Evolutionary conservation across 1,140 invertebrate species (phyloP).

Genomic region (Bombus sibiricus): DNA sequence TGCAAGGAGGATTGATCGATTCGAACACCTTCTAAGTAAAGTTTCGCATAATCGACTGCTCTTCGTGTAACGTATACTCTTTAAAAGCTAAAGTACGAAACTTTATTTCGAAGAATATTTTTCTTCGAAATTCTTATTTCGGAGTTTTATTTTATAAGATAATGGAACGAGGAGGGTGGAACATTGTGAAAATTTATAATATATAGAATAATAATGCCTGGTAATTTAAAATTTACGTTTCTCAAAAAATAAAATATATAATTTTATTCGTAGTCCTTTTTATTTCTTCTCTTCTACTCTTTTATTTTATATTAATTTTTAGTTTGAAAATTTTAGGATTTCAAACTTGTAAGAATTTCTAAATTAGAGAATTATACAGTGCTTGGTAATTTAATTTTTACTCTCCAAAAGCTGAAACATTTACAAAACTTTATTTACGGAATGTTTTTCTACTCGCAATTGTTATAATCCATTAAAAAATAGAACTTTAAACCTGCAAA

Average conservation of each 20-base stretch:
- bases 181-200: too few relatives aligned
- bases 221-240: too few relatives aligned
- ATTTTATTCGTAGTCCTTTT: too few relatives aligned
- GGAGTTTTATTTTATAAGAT: neutral
- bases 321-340: neutral
- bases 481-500: neutral
- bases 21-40: neutral
- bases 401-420: too few relatives aligned
- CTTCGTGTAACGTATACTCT: neutral
- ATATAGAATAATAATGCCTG: too few relatives aligned
- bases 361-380: too few relatives aligned
- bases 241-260: too few relatives aligned
- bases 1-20: conserved; percentile 15
- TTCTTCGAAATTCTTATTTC: neutral
- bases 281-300: too few relatives aligned
- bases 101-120: neutral
- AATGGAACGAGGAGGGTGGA: neutral
- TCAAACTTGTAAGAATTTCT: too few relatives aligned
- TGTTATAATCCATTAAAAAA: neutral
- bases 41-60: neutral
- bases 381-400: too few relatives aligned
- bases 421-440: too few relatives aligned
- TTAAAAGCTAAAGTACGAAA: conserved; percentile 9
- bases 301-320: neutral
- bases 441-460: too few relatives aligned